Base-by-base conservation (phyloP, 2,888 invertebrate species). In the Monochamus alternatus region DNA sequence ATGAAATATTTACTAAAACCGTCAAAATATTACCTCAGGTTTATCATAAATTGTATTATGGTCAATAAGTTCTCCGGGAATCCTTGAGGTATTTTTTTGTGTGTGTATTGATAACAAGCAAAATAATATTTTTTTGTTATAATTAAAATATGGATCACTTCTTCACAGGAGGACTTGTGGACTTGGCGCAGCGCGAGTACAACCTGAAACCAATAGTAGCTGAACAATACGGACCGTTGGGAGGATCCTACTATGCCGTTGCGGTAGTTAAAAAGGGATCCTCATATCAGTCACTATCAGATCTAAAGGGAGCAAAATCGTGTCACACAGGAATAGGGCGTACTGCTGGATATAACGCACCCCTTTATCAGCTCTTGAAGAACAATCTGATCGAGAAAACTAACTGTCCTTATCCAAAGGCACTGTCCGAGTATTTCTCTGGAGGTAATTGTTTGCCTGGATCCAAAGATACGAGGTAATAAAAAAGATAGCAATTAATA, bases 341-440 rank as follows among this genome's bases (percentile, higher is more conserved):
- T 51, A 91, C 91, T 84, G 91, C 90, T 64, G 92, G 92, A 0
- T 88, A 91, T n/a, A 87, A 88, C 73, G 92, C 91, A 1, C 91
- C 92, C 0, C 82, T 92, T 0, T 91, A 90, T 81, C 90, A 90
- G 60, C 89, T 94, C n/a, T 90, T 92, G 75, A 90, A 91, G 79
- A 90, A 91, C 73, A 89, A 89, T n/a, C 83, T 93, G 47, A 91
- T 94, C 68, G 87, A 87, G 3, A 88, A 91, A 22, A 90, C 90
- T 64, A 89, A 92, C 82, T 94, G 94, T 83, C 89, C 90, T 22
- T 88, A 89, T 74, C 86, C 92, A 12, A 90, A 91, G 82, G 92
- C 93, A 38, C 83, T 94, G 38, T 91, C 91, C 0, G 91, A 93
- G 74, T 94, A 93, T 89, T 96, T 96, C 89, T 90, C 91, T 0